Evolutionary conservation across 1,140 invertebrate species (phyloP), one percentile per base, ranked within the genome.

Genomic region (Eumaeus atala): DNA sequence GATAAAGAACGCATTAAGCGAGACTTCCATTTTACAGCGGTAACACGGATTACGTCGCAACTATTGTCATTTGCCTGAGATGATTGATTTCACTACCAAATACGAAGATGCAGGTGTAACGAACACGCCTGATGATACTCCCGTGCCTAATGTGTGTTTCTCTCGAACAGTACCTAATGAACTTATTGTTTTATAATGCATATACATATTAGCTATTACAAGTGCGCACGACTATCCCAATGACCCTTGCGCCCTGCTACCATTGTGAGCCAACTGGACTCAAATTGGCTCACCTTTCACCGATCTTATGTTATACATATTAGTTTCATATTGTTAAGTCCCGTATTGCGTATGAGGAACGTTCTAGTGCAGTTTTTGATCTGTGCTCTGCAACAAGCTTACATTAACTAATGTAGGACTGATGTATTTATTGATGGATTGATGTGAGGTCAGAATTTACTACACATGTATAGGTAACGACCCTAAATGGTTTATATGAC

Each of bases 141-240:
- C 17, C 40, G 40, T 44, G 17, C 17, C 40, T 44, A 44, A 44
- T 44, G 9, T 44, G 6, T 28, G 21, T 28, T 28, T 6, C 21
- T 6, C 21, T 28, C 21, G 21, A 28, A 28, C 21, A 44, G 12
- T 6, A 44, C 14, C 21, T 44, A 44, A 44, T 14, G 40, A 44
- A 44, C 12, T 9, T 17, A 44, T 44, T 44, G 40, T 44, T 44
- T 44, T 44, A 44, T 44, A 44, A 44, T 44, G 40, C 40, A 44
- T 44, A 50, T 35, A 35, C 48, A 50, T 55, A 59, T 55, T 42
- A 48, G 33, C 48, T 34, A 50, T 35, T 35, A 57, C 59, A 59
- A 57, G 67, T 60, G 59, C 58, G 57, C 67, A 70, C 67, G 67
- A 66, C 56, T 70, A 61, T 60, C 61, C 67, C 56, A 70, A 51